Base-by-base conservation (phyloP, 2,888 invertebrate species). In the Pseudeuparius sepicola region DNA sequence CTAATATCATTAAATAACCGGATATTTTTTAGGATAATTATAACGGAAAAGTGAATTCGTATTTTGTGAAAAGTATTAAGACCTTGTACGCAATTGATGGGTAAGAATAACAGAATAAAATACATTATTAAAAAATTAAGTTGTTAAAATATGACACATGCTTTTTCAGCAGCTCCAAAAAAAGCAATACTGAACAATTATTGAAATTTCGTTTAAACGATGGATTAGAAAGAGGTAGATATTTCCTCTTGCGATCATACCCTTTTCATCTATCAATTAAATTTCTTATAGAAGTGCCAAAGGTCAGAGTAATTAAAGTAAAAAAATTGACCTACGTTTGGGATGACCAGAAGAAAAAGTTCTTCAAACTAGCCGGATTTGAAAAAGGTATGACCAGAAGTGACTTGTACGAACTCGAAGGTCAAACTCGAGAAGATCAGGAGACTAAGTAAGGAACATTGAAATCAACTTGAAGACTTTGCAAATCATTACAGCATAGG, bases 271-370 rank as follows among this genome's bases (percentile, higher is more conserved):
- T n/a, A n/a, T n/a, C n/a, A n/a, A n/a, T n/a, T n/a, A n/a, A n/a
- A n/a, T n/a, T n/a, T n/a, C n/a, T n/a, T n/a, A n/a, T n/a, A n/a
- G n/a, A n/a, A n/a, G n/a, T n/a, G n/a, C n/a, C 37, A 13, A 37
- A 47, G 37, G 41, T 57, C 34, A 70, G 78, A 1, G 68, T 73
- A 38, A 85, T 92, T 59, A 71, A 70, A 2, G 87, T 86, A 54
- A 89, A 90, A 57, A 89, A 89, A 55, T 65, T 86, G 44, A 71
- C 72, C 0, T 78, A 88, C 49, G 66, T 87, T n/a, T 92, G 90
- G 90, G 82, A 88, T 54, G 63, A 64, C 0, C 70, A 71, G 15
- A 70, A 70, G 5, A 69, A 71, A 24, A 69, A 69, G 36, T 90
- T 87, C 63, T 55, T 69, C 9, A 73, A 77, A 49, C 62, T 90